Base-by-base conservation (phyloP, 2,113 vertebrate genomes). In the Syngnathus floridae region DNA sequence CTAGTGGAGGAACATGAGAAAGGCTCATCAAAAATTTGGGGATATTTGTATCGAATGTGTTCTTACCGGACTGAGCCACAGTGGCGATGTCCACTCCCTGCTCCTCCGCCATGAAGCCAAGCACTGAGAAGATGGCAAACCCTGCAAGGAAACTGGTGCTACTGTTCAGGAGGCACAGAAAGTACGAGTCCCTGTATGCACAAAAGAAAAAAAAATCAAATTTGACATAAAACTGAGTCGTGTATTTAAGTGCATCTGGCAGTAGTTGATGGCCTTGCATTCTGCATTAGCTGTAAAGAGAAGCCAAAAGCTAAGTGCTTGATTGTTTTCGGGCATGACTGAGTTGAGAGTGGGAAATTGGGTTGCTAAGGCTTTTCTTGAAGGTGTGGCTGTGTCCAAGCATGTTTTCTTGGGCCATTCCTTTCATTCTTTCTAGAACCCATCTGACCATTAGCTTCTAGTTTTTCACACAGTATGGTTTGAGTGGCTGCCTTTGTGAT, bases 61-160 rank as follows among this genome's bases (percentile, higher is more conserved):
- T 16, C 51, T 70, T 31, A 91, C 90, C 90, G 82, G 89, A 89
- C 66, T 90, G 80, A 5, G 82, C 89, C 70, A 91, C 90, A 0
- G 78, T 17, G 31, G 61, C 9, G 5, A 91, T 90, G 66, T 86
- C 76, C 58, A 90, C 80, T 0, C 82, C 80, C 72, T 91, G 89
- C 63, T 91, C 90, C 48, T 88, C 74, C 1, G 90, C 89, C 90
- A 91, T 91, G 85, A 91, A 91, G 62, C 90, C 90, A 46, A 91
- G 78, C 57, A 91, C 88, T 0, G 90, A 89, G 79, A 91, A 91
- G 71, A 91, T 91, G 77, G 90, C 88, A 2, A 91, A 91, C 1
- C 90, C 89, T 0, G 89, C 88, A 69, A 89, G 40, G 74, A 91
- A 91, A 54, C 90, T 91, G 74, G 90, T 91, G 83, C 17, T 1